A percentile compares a stretch with the other conserved stretches of the same genome.
Conservation (phyloP, 1,140 invertebrate genomes). For the Reticulitermes speratus region DNA sequence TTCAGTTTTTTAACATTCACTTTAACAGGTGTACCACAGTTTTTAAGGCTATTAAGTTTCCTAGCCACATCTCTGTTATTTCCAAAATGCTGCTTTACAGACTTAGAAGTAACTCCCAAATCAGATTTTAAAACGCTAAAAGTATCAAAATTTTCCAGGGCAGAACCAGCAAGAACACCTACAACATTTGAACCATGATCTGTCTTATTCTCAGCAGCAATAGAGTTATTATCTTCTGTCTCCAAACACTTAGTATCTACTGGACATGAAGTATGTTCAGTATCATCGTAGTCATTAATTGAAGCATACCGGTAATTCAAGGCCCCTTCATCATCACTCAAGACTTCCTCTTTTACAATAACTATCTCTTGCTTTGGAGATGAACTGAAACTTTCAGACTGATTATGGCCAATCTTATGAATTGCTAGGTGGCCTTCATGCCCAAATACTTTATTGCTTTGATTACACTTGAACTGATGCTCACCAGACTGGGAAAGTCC, state of each 20-base stretch:
- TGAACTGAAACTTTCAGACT: not conserved
- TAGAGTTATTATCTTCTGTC: not conserved
- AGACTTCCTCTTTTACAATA: not conserved
- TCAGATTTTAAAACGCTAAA: not conserved
- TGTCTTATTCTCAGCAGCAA: not conserved
- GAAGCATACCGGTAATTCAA: not conserved
- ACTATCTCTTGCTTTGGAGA: not conserved
- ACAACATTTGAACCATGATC: not conserved
- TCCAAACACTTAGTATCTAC: not conserved
- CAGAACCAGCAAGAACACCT: not conserved
- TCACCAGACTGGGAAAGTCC: not conserved
- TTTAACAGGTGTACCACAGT: no score
- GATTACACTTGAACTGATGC: not conserved
- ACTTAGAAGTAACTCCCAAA: not conserved
- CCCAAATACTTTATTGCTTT: not conserved
- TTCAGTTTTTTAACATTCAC: no score
- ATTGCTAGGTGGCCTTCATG: not conserved
- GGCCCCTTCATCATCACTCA: not conserved
- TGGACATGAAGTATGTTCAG: not conserved
- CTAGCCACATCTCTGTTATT: not conserved
- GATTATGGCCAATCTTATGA: not conserved
- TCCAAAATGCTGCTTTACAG: not conserved
- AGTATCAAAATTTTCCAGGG: not conserved
- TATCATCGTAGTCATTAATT: not conserved
- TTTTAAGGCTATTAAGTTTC: no score